phyloP scores from a whole-genome alignment of 1,140 invertebrate genomes.

The Apocrypta bakeri region DNA sequence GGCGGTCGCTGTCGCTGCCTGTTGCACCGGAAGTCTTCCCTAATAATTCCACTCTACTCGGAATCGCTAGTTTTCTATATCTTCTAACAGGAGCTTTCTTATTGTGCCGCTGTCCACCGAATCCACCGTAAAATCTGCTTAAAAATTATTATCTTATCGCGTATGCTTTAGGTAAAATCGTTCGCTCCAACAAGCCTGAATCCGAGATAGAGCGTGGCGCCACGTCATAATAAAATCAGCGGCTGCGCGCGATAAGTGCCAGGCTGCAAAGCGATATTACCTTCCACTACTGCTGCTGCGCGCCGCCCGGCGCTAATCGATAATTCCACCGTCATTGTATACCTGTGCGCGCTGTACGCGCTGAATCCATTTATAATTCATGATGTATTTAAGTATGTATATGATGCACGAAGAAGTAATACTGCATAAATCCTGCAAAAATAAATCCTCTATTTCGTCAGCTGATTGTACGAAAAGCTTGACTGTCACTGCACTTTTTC shows the following conservation, averaged over 20 bases:
- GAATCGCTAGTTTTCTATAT: no score
- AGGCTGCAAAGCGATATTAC: background rate
- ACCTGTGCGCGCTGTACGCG: background rate
- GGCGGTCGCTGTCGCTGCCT: background rate
- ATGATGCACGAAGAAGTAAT: background rate
- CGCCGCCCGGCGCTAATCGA: slow-evolving; percentile 2
- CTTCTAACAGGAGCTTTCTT: no score
- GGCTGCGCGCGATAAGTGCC: slow-evolving; percentile 8
- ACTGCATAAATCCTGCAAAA: no score
- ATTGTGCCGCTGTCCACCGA: no score
- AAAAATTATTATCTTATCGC: no score
- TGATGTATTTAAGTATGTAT: slow-evolving; percentile 26
- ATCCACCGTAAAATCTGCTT: no score
- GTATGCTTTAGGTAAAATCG: background rate
- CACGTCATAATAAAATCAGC: slow-evolving; percentile 15
- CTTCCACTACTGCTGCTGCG: no score
- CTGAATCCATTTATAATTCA: slow-evolving; percentile 27
- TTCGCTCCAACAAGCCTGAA: background rate
- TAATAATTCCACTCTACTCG: no score
- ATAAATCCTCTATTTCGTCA: background rate
- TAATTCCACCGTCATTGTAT: slow-evolving; percentile 30
- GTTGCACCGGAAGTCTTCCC: background rate
- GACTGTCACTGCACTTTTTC: no score
- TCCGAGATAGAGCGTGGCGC: background rate
- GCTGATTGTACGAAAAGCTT: no score